phyloP scores from a whole-genome alignment of 2,888 invertebrate species.

The Melanargia galathea region DNA sequence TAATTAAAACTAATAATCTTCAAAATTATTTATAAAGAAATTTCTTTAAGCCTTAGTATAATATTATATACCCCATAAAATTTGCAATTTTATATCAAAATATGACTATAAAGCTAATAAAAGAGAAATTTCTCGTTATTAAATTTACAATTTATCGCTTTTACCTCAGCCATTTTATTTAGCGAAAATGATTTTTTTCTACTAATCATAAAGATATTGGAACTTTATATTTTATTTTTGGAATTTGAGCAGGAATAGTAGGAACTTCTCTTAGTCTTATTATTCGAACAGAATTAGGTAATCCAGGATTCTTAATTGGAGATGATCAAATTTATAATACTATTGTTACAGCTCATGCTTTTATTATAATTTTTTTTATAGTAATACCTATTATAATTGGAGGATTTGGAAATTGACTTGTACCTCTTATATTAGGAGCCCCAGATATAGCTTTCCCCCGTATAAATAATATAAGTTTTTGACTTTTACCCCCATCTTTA shows the following conservation, averaged over 20 bases:
- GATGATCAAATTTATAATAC: constrained; percentile 91
- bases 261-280: constrained; percentile 86
- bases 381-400: constrained; percentile 88
- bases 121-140: constrained; percentile 81
- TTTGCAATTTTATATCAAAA: constrained; percentile 84
- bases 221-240: constrained; percentile 86
- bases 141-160: constrained; percentile 86
- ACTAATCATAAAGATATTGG: constrained; percentile 91
- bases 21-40: constrained; percentile 83
- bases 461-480: constrained; percentile 93
- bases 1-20: constrained; percentile 84
- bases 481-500: constrained; percentile 87
- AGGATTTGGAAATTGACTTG: constrained; percentile 92
- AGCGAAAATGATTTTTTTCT: constrained; percentile 85
- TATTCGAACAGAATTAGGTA: constrained; percentile 88
- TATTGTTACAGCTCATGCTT: constrained; percentile 90
- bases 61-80: constrained; percentile 72
- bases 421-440: constrained; percentile 88
- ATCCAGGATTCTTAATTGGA: constrained; percentile 85
- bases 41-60: constrained; percentile 83
- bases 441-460: constrained; percentile 92
- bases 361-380: constrained; percentile 92
- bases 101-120: constrained; percentile 80
- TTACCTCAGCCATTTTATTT: constrained; percentile 84
- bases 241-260: constrained; percentile 84